Conservation (phyloP, 2,113 vertebrate genomes). For the Tenebrosternarchus preto region DNA sequence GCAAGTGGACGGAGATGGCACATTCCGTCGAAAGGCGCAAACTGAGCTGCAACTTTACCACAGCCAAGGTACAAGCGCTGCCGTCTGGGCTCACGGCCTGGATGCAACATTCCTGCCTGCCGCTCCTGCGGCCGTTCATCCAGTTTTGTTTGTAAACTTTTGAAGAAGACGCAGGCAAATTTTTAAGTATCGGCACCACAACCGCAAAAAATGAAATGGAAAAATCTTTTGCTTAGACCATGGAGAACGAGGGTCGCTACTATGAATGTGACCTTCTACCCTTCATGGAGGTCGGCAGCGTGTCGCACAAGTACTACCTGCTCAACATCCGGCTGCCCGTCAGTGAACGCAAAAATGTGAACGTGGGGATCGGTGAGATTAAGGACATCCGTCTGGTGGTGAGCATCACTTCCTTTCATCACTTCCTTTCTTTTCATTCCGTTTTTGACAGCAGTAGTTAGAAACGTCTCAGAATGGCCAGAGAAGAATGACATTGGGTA, state of each 20-base stretch:
- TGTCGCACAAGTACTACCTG: conserved; percentile 95
- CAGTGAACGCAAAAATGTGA: conserved; percentile 87
- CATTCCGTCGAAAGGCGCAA: conserved; percentile 87
- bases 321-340: conserved; percentile 94
- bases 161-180: no score
- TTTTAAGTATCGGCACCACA: no score
- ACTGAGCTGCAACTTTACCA: conserved; percentile 85
- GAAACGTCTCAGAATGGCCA: no score
- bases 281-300: conserved; percentile 94
- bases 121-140: no score
- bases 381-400: conserved; percentile 93
- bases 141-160: no score
- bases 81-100: not conserved
- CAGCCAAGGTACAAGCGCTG: conserved; percentile 79
- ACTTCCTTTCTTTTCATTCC: not conserved
- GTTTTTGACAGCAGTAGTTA: not conserved
- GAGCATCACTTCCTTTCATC: conserved; percentile 45
- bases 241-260: conserved; percentile 87
- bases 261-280: conserved; percentile 92
- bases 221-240: conserved; percentile 67
- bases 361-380: conserved; percentile 93
- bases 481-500: no score
- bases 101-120: not conserved
- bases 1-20: conserved; percentile 91
- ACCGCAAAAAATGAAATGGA: no score